phyloP scores from a whole-genome alignment of 2,113 vertebrate species.

The Hydropotes inermis region DNA sequence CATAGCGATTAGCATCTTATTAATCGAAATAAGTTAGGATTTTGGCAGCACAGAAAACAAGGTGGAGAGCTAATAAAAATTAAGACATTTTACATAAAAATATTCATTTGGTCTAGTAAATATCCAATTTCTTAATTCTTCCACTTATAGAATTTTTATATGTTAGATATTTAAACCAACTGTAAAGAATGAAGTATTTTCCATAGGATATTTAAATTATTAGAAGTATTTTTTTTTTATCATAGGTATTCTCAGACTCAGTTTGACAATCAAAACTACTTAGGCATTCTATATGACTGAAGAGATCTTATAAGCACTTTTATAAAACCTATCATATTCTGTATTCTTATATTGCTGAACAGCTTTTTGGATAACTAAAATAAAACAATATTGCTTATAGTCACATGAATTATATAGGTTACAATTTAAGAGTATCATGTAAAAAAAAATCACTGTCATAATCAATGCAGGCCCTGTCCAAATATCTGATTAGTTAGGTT shows the following conservation, averaged over 20 bases:
- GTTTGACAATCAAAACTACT: background rate
- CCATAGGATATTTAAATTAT: background rate
- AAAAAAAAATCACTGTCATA: slow-evolving; percentile 26
- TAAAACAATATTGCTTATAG: background rate
- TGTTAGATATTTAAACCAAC: slow-evolving; percentile 10
- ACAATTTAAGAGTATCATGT: background rate
- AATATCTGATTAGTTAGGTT: background rate
- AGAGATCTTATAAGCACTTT: background rate
- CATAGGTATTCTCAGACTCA: background rate
- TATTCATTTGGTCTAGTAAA: background rate
- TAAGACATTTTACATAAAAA: background rate
- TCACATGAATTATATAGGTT: background rate
- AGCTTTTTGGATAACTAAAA: slow-evolving; percentile 23
- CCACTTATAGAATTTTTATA: background rate
- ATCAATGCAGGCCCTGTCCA: background rate
- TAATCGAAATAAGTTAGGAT: background rate
- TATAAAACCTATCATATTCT: background rate
- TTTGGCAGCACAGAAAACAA: background rate
- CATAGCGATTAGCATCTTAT: background rate
- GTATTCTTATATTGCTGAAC: background rate
- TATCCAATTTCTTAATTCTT: slow-evolving; percentile 25
- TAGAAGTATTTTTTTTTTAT: background rate
- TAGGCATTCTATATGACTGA: background rate
- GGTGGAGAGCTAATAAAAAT: background rate
- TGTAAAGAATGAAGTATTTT: background rate